phyloP scores from a whole-genome alignment of 2,888 invertebrate species.

The Tetropium fuscum region DNA sequence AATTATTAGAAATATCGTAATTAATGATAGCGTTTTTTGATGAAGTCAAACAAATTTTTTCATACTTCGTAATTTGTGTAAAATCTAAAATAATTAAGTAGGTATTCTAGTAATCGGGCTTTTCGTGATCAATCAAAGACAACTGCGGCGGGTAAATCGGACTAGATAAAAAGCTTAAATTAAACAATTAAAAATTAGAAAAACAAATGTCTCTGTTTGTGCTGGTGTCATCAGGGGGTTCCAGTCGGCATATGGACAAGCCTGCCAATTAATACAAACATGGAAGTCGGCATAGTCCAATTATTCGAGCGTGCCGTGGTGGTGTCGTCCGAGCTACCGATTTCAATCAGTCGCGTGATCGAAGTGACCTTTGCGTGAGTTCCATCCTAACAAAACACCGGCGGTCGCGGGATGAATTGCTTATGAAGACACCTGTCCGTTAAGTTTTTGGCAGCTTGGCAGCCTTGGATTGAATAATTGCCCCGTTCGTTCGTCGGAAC shows the following conservation, averaged over 20 bases:
- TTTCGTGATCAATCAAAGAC: background rate
- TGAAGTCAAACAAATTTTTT: no score
- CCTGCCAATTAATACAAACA: constrained; percentile 16
- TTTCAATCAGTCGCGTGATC: constrained; percentile 50
- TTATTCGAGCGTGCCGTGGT: constrained; percentile 14
- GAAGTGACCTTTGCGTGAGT: constrained; percentile 56
- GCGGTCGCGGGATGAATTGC: constrained; percentile 43
- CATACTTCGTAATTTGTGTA: no score
- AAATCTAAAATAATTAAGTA: background rate
- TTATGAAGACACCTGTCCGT: constrained; percentile 52
- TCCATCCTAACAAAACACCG: constrained; percentile 28
- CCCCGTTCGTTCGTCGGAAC: background rate
- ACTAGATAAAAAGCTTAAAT: background rate
- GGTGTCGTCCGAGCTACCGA: constrained; percentile 28
- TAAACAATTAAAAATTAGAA: constrained; percentile 2
- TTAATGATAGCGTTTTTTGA: no score
- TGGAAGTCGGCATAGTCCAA: constrained; percentile 14
- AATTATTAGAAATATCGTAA: no score
- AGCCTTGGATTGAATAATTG: constrained; percentile 14
- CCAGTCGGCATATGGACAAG: background rate
- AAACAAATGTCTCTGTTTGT: constrained; percentile 8
- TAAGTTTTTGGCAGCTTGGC: constrained; percentile 19
- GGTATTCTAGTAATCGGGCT: background rate
- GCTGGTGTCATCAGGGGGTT: constrained; percentile 8
- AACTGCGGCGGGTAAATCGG: background rate